These are phyloP conservation scores for Agrotis segetum DNA, from an alignment of 2,888 invertebrate species.

Conservation along the genomic window DNA sequence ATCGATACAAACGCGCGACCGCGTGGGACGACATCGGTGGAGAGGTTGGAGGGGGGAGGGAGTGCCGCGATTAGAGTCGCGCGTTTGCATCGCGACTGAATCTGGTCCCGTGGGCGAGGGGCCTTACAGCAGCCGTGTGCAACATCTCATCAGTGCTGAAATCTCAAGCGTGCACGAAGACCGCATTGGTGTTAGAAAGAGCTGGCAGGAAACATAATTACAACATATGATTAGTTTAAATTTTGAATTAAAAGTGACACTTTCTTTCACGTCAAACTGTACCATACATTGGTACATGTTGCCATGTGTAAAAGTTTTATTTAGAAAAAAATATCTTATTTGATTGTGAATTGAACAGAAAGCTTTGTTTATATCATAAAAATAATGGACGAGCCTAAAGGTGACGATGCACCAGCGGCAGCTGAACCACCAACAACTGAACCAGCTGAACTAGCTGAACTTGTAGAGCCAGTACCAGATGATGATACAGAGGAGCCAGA, in stretches of 20 bases:
- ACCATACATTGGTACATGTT: not conserved
- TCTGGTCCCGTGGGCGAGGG: no score
- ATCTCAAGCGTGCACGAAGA: no score
- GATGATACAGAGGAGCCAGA: not conserved
- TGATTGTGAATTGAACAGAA: not conserved
- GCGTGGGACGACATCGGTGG: no score
- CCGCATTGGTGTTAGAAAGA: no score
- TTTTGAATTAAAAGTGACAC: slow-evolving; percentile 30
- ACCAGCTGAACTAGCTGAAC: no score
- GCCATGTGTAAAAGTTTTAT: slow-evolving; percentile 15
- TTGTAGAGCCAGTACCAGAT: not conserved
- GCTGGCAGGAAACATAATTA: slow-evolving; percentile 22
- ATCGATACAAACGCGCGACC: no score
- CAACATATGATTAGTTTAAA: slow-evolving; percentile 10
- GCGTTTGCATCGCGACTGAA: no score
- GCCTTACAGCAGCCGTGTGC: no score
- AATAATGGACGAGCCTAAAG: slow-evolving; percentile 43
- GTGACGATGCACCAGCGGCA: slow-evolving; percentile 6
- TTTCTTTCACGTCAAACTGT: slow-evolving; percentile 2
- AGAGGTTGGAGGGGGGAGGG: no score
- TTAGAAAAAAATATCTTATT: slow-evolving; percentile 18
- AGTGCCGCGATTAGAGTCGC: no score
- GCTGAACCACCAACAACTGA: not conserved
- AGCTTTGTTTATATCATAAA: slow-evolving; percentile 9
- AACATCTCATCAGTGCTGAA: not conserved